phyloP scores from a whole-genome alignment of 1,140 invertebrate genomes.

The Drosophila equinoxialis region DNA sequence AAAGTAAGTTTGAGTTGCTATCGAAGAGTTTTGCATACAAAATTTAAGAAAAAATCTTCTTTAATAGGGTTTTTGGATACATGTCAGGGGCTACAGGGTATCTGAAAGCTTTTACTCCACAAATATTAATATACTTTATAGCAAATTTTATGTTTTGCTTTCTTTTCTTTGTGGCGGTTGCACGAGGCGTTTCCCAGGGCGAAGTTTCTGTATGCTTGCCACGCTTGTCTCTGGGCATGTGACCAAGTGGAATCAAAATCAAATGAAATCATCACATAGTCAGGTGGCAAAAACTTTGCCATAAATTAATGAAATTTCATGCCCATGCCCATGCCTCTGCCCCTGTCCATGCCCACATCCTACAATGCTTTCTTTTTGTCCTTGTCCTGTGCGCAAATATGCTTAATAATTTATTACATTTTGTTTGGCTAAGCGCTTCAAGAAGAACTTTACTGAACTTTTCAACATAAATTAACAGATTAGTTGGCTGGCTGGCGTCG shows the following conservation, averaged over 20 bases:
- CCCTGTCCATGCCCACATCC: not conserved
- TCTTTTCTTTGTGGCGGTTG: not conserved
- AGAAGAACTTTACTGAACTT: slow-evolving; percentile 65
- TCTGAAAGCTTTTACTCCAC: too few relatives aligned
- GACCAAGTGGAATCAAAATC: slow-evolving; percentile 39
- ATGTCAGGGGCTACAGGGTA: too few relatives aligned
- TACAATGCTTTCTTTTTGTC: not conserved
- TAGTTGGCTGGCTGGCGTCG: slow-evolving; percentile 62
- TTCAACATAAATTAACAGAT: slow-evolving; percentile 80
- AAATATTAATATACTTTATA: too few relatives aligned
- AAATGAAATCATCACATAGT: slow-evolving; percentile 38
- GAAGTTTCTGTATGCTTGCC: not conserved
- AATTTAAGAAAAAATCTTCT: too few relatives aligned
- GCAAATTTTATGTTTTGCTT: not conserved
- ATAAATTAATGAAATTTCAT: slow-evolving; percentile 68
- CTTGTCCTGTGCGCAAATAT: slow-evolving; percentile 58
- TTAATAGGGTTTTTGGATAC: too few relatives aligned
- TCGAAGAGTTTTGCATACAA: too few relatives aligned
- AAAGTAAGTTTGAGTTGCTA: too few relatives aligned
- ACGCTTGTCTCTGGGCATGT: slow-evolving; percentile 7
- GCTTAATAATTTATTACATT: slow-evolving; percentile 78
- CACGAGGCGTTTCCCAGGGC: not conserved
- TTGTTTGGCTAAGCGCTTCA: slow-evolving; percentile 73
- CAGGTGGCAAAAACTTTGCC: slow-evolving; percentile 44
- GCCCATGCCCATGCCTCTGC: slow-evolving; percentile 17